Evolutionary conservation across 2,797 vertebrate genomes (phyloP), one percentile per base, ranked within the genome.

Genomic region (Cossypha niveicapilla): DNA sequence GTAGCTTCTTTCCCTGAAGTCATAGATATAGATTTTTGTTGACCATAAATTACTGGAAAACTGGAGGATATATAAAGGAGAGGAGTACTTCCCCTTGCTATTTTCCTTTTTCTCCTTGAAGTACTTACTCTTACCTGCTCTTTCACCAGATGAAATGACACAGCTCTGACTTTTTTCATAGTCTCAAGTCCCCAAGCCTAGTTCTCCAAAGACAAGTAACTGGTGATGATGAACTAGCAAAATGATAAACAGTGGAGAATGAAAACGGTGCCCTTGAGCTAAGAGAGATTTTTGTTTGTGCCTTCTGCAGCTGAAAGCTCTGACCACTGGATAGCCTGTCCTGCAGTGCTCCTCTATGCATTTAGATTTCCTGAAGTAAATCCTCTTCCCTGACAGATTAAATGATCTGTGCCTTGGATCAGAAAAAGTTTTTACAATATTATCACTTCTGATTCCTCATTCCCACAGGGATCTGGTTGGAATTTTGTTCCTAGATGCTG

Each of bases 221-320:
- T 68, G 6, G 4, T n/a, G n/a, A 70, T 41, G 19, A 65, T 45
- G 14, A 72, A 45, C 34, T 32, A 23, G 25, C 6, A 62, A 73
- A 90, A 17, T 24, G 28, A 37, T 41, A 76, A 91, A 79, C 4
- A 32, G 3, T 30, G 18, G 16, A 79, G 60, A 86, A 86, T 34
- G 1, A 71, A 56, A 82, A 77, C 1, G 28, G 18, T 79, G 19
- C 10, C 21, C 9, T 66, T 80, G 14, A 89, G 12, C 12, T 34
- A 34, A 45, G 14, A 1, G 12, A 51, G 9, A 14, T 60, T 70
- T 61, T 67, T 1, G 0, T 51, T 66, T 3, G 1, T 19, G 3
- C 5, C 21, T 77, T 80, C n/a, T 42, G 28, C 37, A 80, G 13
- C 17, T 4, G 2, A 74, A 77, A 74, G 23, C 2, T 89, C 58